These are phyloP conservation scores for Rana temporaria DNA, from an alignment of 2,113 vertebrate genomes.

Conservation along the genomic window DNA sequence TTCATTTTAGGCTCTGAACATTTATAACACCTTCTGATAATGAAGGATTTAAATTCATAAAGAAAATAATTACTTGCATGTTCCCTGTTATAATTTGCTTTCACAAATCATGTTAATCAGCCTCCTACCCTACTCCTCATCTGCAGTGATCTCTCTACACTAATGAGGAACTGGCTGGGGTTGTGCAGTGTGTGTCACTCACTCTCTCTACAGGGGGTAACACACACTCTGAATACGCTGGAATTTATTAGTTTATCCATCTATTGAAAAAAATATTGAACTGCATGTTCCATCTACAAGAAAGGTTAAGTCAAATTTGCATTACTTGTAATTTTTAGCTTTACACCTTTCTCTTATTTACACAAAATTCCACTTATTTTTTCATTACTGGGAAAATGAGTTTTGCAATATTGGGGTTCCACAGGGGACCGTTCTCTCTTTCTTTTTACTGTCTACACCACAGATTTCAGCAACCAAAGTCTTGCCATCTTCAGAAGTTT, in stretches of 20 bases:
- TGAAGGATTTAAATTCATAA: neutral
- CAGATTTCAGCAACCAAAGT: no score
- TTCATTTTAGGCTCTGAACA: neutral
- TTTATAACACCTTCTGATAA: neutral
- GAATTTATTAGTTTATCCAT: neutral
- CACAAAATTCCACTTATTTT: no score
- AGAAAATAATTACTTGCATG: slow-evolving; percentile 8
- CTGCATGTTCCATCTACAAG: no score
- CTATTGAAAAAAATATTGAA: no score
- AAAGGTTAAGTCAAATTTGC: no score
- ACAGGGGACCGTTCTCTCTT: no score
- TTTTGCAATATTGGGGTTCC: no score
- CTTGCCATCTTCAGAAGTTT: no score
- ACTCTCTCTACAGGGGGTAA: neutral
- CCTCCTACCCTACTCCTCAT: neutral
- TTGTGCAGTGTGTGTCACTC: neutral
- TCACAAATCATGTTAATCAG: neutral
- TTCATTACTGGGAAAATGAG: no score
- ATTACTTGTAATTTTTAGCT: no score
- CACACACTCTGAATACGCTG: neutral
- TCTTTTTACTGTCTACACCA: no score
- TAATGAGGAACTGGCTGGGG: neutral
- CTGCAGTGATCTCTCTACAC: neutral
- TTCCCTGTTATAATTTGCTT: slow-evolving; percentile 1
- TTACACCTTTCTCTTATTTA: no score